phyloP scores from a whole-genome alignment of 2,888 invertebrate genomes.

The Cerastis leucographa region DNA sequence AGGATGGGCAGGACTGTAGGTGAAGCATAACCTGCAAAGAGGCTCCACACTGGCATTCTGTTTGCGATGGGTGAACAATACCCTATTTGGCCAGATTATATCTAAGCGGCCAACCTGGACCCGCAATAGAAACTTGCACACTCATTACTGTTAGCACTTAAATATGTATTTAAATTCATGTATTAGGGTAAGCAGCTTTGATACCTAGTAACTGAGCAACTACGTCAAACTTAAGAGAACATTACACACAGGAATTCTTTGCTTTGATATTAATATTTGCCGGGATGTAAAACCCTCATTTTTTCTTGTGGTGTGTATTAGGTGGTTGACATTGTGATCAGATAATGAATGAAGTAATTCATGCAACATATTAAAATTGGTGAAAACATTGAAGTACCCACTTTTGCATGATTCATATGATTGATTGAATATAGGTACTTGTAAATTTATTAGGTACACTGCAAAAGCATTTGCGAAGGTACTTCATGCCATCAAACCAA shows the following conservation, averaged over 20 bases:
- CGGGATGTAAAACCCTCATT: background rate
- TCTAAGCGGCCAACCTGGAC: too few species aligned
- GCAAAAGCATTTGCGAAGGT: background rate
- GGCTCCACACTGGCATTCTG: too few species aligned
- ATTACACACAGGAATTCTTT: background rate
- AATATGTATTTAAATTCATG: background rate
- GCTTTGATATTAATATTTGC: conserved; percentile 5
- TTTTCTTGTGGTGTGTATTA: background rate
- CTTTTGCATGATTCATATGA: background rate
- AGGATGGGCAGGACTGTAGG: too few species aligned
- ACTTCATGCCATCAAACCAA: background rate
- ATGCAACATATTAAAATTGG: background rate
- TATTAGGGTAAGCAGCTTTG: background rate
- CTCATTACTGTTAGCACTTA: background rate
- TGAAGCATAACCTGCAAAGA: too few species aligned
- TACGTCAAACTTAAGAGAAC: background rate
- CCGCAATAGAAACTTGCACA: background rate
- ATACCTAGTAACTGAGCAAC: background rate
- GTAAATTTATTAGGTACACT: background rate
- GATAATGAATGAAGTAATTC: background rate
- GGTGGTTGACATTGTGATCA: background rate
- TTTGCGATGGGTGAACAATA: too few species aligned
- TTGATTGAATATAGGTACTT: background rate
- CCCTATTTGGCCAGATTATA: too few species aligned
- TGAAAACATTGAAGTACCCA: background rate